A percentile compares a stretch with the other conserved stretches of the same genome.
These are phyloP conservation scores for Bombus pyrosoma DNA, from an alignment of 1,140 invertebrate genomes.

Conservation along the genomic window DNA sequence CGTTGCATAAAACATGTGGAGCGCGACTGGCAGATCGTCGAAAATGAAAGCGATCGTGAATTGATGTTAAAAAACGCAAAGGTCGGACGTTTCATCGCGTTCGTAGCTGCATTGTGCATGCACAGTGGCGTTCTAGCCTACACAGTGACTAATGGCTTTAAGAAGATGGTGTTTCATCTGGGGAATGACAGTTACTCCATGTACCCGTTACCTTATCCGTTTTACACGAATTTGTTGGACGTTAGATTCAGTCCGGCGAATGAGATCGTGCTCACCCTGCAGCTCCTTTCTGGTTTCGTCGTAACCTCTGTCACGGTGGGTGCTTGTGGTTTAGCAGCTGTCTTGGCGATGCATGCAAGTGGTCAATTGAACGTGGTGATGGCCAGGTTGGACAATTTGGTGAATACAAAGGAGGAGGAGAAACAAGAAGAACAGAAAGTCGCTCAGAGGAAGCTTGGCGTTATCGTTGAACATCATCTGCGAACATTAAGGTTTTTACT, in stretches of 20 bases:
- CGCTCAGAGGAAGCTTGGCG: not conserved
- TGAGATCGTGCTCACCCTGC: conserved; percentile 52
- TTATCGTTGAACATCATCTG: conserved; percentile 46
- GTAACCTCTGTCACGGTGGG: conserved; percentile 50
- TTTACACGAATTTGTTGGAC: conserved; percentile 47
- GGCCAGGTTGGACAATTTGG: conserved; percentile 44
- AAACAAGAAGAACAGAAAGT: not conserved
- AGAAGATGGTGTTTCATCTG: not conserved
- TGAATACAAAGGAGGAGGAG: not conserved
- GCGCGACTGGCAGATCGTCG: conserved; percentile 45
- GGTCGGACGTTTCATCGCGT: conserved; percentile 54
- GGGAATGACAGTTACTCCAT: conserved; percentile 54
- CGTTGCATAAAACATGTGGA: conserved; percentile 50
- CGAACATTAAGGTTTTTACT: conserved; percentile 44
- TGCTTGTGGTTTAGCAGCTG: conserved; percentile 55
- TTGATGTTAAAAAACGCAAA: conserved; percentile 52
- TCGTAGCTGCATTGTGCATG: conserved; percentile 65
- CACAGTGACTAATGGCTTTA: conserved; percentile 64
- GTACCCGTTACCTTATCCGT: conserved; percentile 47
- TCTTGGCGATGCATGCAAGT: conserved; percentile 63
- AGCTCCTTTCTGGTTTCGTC: conserved; percentile 47
- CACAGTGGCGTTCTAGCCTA: conserved; percentile 71
- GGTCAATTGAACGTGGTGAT: conserved; percentile 61
- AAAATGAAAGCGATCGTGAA: conserved; percentile 13
- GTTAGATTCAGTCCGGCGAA: conserved; percentile 42